A percentile compares a stretch with the other conserved stretches of the same genome.
Conservation (phyloP, 2,888 invertebrate species). For the Euzophera pinguis region DNA sequence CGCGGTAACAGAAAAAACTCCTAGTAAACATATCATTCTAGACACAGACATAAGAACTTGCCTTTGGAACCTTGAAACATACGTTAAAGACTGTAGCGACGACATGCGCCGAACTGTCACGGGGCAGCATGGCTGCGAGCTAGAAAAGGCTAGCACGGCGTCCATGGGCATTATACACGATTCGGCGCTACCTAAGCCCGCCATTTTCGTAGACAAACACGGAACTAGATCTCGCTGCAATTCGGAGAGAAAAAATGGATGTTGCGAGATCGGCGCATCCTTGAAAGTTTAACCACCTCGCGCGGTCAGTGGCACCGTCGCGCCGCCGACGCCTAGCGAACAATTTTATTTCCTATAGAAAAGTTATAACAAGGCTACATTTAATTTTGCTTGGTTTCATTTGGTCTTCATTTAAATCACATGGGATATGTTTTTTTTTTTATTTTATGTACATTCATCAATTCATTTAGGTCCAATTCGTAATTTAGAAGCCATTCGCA, state of each 20-base stretch:
- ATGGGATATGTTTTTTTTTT: conserved; percentile 14
- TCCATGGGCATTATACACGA: not conserved
- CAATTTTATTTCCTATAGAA: conserved; percentile 11
- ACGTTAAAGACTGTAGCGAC: not conserved
- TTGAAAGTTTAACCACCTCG: conserved; percentile 64
- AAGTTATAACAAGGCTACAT: not conserved
- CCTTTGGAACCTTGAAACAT: not conserved
- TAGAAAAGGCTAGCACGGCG: not conserved
- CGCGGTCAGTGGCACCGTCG: conserved; percentile 47
- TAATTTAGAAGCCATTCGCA: no score
- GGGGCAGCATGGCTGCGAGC: not conserved
- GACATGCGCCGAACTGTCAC: no score
- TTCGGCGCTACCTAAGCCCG: conserved; percentile 6
- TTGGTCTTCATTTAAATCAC: not conserved
- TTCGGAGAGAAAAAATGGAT: conserved; percentile 34
- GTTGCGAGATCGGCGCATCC: conserved; percentile 43
- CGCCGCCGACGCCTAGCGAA: conserved; percentile 4
- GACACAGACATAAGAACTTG: no score
- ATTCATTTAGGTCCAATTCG: no score
- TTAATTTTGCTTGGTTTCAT: not conserved
- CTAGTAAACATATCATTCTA: no score
- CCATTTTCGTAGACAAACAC: conserved; percentile 27
- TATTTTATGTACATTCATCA: not conserved
- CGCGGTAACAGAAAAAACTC: no score
- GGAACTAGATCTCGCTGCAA: conserved; percentile 43